phyloP scores from a whole-genome alignment of 1,140 invertebrate genomes.

The Pogonus chalceus region DNA sequence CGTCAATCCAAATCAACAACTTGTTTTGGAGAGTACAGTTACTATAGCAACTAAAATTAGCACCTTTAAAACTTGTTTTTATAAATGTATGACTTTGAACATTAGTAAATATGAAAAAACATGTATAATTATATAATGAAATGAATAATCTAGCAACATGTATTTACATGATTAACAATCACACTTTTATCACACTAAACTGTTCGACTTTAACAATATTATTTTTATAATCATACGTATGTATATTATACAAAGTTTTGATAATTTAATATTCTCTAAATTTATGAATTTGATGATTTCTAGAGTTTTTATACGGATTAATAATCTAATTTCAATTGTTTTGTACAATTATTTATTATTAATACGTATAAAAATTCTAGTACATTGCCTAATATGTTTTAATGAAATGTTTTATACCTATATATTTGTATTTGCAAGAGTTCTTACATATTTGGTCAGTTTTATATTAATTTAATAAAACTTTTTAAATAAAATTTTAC shows the following conservation, averaged over 20 bases:
- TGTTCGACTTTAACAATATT: background rate
- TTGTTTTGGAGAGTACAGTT: too few relatives aligned
- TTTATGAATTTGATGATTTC: background rate
- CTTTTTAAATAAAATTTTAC: too few relatives aligned
- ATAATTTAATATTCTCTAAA: background rate
- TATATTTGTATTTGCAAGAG: background rate
- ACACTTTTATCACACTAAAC: background rate
- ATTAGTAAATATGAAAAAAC: background rate
- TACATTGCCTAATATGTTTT: background rate
- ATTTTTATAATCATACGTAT: background rate
- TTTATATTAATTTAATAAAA: too few relatives aligned
- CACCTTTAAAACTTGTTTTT: too few relatives aligned
- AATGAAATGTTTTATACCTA: constrained; percentile 2
- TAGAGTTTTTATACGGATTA: background rate
- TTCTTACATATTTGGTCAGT: constrained; percentile 5
- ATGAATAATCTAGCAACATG: background rate
- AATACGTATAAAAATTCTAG: too few relatives aligned
- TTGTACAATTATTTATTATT: too few relatives aligned
- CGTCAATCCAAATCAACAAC: too few relatives aligned
- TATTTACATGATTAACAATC: background rate
- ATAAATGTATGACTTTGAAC: too few relatives aligned
- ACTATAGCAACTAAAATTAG: too few relatives aligned
- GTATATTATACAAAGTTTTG: background rate
- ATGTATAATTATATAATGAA: background rate
- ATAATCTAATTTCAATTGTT: background rate